Evolutionary conservation across 2,888 invertebrate genomes (phyloP).

Genomic region (Agriotes lineatus): DNA sequence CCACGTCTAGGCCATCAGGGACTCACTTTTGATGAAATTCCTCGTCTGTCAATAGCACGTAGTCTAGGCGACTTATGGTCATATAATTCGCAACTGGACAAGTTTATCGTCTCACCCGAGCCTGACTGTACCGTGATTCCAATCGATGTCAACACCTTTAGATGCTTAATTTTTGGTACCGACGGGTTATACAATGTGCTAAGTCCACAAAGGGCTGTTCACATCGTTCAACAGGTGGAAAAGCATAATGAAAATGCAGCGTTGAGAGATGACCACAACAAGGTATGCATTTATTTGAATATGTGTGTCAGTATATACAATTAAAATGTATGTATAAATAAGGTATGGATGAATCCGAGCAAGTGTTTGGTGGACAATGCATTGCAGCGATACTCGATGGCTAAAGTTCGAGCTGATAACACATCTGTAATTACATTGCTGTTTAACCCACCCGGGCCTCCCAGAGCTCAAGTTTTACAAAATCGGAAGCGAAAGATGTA

Average conservation of each 20-base stretch:
- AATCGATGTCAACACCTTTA: slow-evolving; percentile 81
- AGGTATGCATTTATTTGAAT: too few relatives aligned
- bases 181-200: slow-evolving; percentile 99
- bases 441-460: slow-evolving; percentile 90
- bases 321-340: too few relatives aligned
- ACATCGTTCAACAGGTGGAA: slow-evolving; percentile 86
- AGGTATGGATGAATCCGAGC: slow-evolving; percentile 94
- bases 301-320: too few relatives aligned
- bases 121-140: slow-evolving; percentile 92
- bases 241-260: slow-evolving; percentile 80
- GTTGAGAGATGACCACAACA: slow-evolving; percentile 63
- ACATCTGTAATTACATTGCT: slow-evolving; percentile 94
- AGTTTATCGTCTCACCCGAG: slow-evolving; percentile 97
- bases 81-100: slow-evolving; percentile 89
- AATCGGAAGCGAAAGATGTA: slow-evolving; percentile 57
- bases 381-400: slow-evolving; percentile 82
- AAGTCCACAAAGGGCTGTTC: slow-evolving; percentile 84
- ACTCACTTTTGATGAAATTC: slow-evolving; percentile 93
- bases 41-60: slow-evolving; percentile 95
- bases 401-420: slow-evolving; percentile 94
- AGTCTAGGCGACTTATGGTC: slow-evolving; percentile 98
- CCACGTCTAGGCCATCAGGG: slow-evolving; percentile 87
- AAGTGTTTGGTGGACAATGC: slow-evolving; percentile 88
- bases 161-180: slow-evolving; percentile 94
- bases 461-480: slow-evolving; percentile 74